Conservation (phyloP, 2,113 vertebrate species). For the Actenoides hombroni region DNA sequence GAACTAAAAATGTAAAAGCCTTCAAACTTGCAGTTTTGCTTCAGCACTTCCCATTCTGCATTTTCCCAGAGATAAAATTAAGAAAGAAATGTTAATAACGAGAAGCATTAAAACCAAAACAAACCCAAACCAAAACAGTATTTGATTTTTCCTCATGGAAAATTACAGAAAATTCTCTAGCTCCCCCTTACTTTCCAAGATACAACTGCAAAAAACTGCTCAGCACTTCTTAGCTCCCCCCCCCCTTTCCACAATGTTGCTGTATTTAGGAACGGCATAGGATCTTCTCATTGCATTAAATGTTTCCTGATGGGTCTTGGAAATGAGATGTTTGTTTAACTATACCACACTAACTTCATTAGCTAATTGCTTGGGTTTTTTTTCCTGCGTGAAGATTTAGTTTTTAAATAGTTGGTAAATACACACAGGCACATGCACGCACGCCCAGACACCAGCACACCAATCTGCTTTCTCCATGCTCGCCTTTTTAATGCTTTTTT, state of each 20-base stretch:
- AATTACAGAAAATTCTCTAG: background rate
- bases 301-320: background rate
- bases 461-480: background rate
- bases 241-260: no score
- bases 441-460: background rate
- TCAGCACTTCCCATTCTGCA: rapidly evolving
- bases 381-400: background rate
- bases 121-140: background rate
- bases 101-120: background rate
- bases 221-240: background rate
- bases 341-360: background rate
- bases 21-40: background rate
- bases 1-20: background rate
- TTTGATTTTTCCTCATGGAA: background rate
- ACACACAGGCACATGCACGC: background rate
- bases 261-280: background rate
- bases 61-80: background rate
- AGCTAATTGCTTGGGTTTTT: background rate
- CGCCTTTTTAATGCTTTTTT: background rate
- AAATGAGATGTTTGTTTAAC: slow-evolving; percentile 32
- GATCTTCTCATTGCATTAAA: background rate
- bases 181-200: background rate
- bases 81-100: background rate
- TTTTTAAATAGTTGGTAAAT: background rate
- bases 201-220: background rate